Conservation (phyloP, 2,113 vertebrate species). For the Cinclus cinclus region DNA sequence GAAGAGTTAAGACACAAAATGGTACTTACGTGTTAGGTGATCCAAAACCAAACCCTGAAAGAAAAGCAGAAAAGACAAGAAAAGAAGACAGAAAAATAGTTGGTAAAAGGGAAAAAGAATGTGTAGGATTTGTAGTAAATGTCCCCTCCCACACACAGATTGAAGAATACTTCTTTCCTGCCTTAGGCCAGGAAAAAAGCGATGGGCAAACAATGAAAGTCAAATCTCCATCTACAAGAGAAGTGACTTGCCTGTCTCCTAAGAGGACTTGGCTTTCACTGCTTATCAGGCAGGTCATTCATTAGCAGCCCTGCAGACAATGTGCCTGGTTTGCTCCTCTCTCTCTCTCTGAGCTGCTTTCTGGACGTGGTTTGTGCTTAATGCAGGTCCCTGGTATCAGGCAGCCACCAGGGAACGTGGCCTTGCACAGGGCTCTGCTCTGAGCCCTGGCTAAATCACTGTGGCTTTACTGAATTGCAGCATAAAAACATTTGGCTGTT, state of each 20-base stretch:
- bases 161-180: constrained; percentile 1
- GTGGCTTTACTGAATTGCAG: not conserved
- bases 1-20: not conserved
- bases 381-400: not conserved
- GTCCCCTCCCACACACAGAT: not conserved
- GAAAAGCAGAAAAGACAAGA: not conserved
- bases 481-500: not conserved
- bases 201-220: constrained; percentile 25
- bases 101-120: not conserved
- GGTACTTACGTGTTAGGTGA: constrained; percentile 77
- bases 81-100: not conserved
- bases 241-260: constrained; percentile 25
- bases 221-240: constrained; percentile 34
- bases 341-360: not conserved
- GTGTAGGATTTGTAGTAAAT: not conserved
- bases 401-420: not conserved
- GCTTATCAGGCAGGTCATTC: not conserved
- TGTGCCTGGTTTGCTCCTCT: not conserved
- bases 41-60: constrained; percentile 78
- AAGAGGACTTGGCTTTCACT: constrained; percentile 36
- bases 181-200: not conserved
- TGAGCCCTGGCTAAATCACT: not conserved
- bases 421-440: not conserved
- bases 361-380: not conserved
- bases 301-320: not conserved